A percentile compares a stretch with the other conserved stretches of the same genome.
These are phyloP conservation scores for Vespertilio murinus DNA, from an alignment of 2,797 vertebrate species.

Conservation along the genomic window DNA sequence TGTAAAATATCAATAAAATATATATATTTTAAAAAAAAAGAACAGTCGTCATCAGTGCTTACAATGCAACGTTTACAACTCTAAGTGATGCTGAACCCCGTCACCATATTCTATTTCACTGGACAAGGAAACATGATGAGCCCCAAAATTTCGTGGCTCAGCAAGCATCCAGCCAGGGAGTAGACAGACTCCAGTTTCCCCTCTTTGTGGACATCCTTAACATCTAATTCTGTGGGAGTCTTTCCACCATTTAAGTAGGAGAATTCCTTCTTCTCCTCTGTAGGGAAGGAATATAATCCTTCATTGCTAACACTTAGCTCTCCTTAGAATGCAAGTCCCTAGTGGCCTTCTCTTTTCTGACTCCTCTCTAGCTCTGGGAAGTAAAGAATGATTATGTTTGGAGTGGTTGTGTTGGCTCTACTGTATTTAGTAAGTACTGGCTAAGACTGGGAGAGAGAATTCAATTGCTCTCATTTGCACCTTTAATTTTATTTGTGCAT, in stretches of 20 bases:
- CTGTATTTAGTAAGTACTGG: not conserved
- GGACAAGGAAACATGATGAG: not conserved
- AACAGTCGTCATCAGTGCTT: not conserved
- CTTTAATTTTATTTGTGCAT: not conserved
- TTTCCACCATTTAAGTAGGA: not conserved
- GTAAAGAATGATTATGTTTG: not conserved
- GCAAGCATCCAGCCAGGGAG: not conserved
- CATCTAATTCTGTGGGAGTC: not conserved
- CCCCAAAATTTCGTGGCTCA: not conserved
- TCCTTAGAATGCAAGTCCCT: not conserved
- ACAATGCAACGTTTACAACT: not conserved
- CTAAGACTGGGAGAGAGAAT: not conserved
- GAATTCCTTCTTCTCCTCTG: not conserved
- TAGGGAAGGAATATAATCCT: not conserved
- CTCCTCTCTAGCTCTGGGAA: not conserved
- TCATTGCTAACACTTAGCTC: not conserved
- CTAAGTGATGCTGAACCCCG: not conserved
- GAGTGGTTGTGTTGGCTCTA: not conserved
- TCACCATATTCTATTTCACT: not conserved
- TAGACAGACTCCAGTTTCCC: not conserved
- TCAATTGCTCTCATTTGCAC: not conserved
- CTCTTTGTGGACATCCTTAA: fast-evolving
- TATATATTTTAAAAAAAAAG: too few species aligned
- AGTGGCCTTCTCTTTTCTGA: not conserved
- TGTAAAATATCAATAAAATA: too few species aligned